These are phyloP conservation scores for Pandemis heparana DNA, from an alignment of 2,888 invertebrate genomes.

Conservation along the genomic window DNA sequence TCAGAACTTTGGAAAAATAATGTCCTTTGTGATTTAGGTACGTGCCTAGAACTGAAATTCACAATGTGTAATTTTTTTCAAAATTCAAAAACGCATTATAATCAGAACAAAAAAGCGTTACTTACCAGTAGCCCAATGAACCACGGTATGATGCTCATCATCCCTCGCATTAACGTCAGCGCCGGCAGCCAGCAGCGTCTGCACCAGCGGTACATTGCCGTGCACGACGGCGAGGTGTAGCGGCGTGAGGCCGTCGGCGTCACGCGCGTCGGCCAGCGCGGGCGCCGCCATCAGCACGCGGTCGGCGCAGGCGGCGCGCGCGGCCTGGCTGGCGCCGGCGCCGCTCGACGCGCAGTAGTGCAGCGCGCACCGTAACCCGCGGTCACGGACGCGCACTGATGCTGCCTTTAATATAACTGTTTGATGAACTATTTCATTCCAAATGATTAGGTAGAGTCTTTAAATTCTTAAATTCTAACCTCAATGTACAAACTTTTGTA, in stretches of 20 bases:
- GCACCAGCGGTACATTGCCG: slow-evolving; percentile 94
- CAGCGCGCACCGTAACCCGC: slow-evolving; percentile 93
- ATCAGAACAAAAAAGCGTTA: slow-evolving; percentile 17
- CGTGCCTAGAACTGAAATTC: background rate
- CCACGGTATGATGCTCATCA: slow-evolving; percentile 96
- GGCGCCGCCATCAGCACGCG: slow-evolving; percentile 95
- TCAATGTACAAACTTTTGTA: too few relatives aligned
- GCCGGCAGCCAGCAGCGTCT: slow-evolving; percentile 93
- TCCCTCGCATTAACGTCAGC: slow-evolving; percentile 96
- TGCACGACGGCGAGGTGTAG: slow-evolving; percentile 98
- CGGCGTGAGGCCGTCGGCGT: slow-evolving; percentile 98
- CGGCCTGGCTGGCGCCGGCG: slow-evolving; percentile 87
- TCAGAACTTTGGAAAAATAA: background rate
- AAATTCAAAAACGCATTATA: too few relatives aligned
- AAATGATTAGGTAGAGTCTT: too few relatives aligned
- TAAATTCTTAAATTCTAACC: too few relatives aligned
- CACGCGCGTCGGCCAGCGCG: slow-evolving; percentile 92
- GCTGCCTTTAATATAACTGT: slow-evolving; percentile 59
- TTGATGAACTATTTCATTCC: too few relatives aligned
- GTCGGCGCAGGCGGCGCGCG: slow-evolving; percentile 94
- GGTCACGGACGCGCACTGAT: slow-evolving; percentile 89
- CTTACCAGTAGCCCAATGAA: slow-evolving; percentile 99
- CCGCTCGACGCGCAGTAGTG: slow-evolving; percentile 96
- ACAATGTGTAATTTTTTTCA: background rate
- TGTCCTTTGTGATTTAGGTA: background rate